Base-by-base conservation (phyloP, 53 echinoderm and acorn worm genomes). In the Crossaster papposus region DNA sequence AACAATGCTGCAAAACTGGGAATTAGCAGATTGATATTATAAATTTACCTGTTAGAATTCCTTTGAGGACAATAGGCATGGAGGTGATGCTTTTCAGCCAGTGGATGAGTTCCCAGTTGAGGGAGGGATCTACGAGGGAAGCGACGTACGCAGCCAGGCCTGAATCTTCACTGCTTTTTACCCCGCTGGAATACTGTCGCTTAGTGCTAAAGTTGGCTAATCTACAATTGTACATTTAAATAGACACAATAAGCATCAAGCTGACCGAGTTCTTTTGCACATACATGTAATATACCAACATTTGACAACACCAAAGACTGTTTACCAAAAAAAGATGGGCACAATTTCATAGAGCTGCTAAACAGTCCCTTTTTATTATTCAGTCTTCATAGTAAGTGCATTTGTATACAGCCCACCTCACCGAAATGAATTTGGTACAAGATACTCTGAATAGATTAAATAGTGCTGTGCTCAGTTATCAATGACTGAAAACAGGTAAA, bases 81-180 rank as follows among this genome's bases (percentile, higher is more conserved):
- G 90, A 81, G 23, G 95, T 97, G 68, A 96, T 89, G 68, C 83
- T 90, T 78, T 93, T 80, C 34, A 95, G 90, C 98, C 95, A 95
- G 64, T 90, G 91, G 36, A 95, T 89, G 73, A 90, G 88, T 37
- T 95, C 90, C 98, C 98, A 97, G 82, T 68, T 91, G 52, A 91
- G 77, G 26, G 86, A 33, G 22, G 86, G 77, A 54, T 86, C 86
- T 18, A 86, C 76, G 13, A 86, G 76, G 17, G 81, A 83, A 4
- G 94, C 94, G 23, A 94, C 91, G 53, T 95, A 94, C 23, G 93
- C 92, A 30, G 96, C 89, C 72, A 95, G 70, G 51, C 94, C 94
- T 0, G 94, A 95, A 51, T 88, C 92, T 0, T 77, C 78, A 1
- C 28, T 70, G 62, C 94, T 74, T 30, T 85, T 81, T 37, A 95